phyloP scores from a whole-genome alignment of 2,113 vertebrate species.

The Oryzias celebensis region DNA sequence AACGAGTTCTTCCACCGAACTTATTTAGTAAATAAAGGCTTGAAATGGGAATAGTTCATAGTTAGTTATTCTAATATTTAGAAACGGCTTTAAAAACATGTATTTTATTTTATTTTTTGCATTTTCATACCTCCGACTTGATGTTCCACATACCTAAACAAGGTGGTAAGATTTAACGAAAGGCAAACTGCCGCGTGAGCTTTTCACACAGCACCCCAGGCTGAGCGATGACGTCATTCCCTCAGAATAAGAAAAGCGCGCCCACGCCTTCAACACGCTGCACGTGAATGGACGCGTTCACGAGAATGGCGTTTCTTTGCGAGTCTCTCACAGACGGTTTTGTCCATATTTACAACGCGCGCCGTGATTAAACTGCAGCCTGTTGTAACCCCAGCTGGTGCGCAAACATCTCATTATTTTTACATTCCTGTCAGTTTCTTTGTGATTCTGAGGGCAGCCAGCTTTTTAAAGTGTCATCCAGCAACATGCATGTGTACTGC shows the following conservation, averaged over 20 bases:
- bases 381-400: no score
- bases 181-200: neutral
- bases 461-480: no score
- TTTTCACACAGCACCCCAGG: constrained; percentile 19
- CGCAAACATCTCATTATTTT: no score
- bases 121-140: no score
- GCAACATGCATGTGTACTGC: no score
- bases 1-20: neutral
- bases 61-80: neutral
- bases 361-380: no score
- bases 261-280: constrained; percentile 36
- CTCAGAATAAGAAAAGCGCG: constrained; percentile 47
- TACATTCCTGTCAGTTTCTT: no score
- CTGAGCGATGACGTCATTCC: constrained; percentile 58
- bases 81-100: neutral
- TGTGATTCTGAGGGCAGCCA: no score
- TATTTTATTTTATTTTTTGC: no score
- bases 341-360: neutral
- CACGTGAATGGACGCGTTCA: constrained; percentile 59
- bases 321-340: neutral
- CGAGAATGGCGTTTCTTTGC: constrained; percentile 14
- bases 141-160: no score
- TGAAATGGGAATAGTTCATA: neutral
- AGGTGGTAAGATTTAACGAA: no score
- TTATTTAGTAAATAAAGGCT: neutral